Percentiles rank a stretch among this genome's conserved stretches.
phyloP scores from a whole-genome alignment of 1,140 invertebrate genomes.

The Lordiphosa mommai region DNA sequence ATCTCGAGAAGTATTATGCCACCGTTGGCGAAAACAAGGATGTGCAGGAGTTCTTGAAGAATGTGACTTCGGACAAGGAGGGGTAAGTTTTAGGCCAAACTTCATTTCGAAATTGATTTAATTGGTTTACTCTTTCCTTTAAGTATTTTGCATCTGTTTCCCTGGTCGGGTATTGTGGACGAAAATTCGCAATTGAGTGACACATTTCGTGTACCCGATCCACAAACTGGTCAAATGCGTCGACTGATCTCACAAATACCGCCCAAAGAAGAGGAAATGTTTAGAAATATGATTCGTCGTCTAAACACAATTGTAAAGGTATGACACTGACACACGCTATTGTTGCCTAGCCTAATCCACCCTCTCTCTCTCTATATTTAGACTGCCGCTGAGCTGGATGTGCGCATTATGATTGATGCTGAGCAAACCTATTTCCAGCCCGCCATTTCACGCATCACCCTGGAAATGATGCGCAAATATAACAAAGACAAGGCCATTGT shows the following conservation, averaged over 20 bases:
- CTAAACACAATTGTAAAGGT: constrained; percentile 95
- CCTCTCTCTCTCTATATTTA: no score
- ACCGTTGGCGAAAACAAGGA: constrained; percentile 87
- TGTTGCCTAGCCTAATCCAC: no score
- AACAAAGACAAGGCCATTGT: constrained; percentile 95
- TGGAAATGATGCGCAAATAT: constrained; percentile 99
- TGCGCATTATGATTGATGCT: constrained; percentile 99
- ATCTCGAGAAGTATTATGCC: constrained; percentile 93
- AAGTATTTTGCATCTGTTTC: constrained; percentile 96
- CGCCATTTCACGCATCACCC: constrained; percentile 96
- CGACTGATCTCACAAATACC: constrained; percentile 94
- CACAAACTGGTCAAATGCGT: constrained; percentile 93
- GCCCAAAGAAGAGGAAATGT: constrained; percentile 98
- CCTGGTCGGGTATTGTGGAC: constrained; percentile 97
- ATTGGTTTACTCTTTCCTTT: constrained; percentile 21
- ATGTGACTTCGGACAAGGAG: constrained; percentile 93
- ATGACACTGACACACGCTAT: no score
- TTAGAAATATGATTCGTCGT: constrained; percentile 97
- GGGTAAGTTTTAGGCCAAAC: constrained; percentile 84
- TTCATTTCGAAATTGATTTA: no score
- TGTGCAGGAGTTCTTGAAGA: constrained; percentile 93
- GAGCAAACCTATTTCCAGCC: constrained; percentile 99
- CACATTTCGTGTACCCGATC: constrained; percentile 95
- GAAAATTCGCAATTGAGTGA: constrained; percentile 93
- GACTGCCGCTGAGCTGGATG: constrained; percentile 93